phyloP scores from a whole-genome alignment of 2,888 invertebrate genomes.

The Melanostoma scalare region DNA sequence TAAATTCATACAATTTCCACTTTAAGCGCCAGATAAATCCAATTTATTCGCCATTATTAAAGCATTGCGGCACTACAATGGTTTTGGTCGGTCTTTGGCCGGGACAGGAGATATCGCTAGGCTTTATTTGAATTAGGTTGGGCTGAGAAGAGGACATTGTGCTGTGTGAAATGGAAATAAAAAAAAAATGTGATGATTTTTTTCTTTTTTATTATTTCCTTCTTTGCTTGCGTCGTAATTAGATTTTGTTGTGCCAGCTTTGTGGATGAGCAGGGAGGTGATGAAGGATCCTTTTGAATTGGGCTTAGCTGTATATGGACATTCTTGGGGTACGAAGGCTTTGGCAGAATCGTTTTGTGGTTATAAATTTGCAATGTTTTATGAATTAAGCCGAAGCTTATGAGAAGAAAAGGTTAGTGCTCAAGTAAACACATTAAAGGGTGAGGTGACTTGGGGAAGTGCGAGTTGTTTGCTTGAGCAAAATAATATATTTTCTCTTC shows the following conservation, averaged over 20 bases:
- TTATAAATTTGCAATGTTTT: constrained; percentile 42
- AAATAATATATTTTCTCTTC: neutral
- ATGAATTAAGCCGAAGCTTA: constrained; percentile 30
- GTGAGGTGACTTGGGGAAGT: neutral
- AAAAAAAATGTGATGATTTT: neutral
- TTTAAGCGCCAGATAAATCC: constrained; percentile 68
- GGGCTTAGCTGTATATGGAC: constrained; percentile 19
- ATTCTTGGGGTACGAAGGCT: constrained; percentile 16
- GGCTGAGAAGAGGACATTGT: constrained; percentile 25
- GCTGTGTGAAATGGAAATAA: constrained; percentile 7
- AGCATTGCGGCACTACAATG: constrained; percentile 66
- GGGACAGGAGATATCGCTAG: constrained; percentile 39
- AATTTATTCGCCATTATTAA: constrained; percentile 72
- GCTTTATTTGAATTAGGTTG: constrained; percentile 60
- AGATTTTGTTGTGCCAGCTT: constrained; percentile 58
- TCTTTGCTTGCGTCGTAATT: constrained; percentile 44
- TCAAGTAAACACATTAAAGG: neutral
- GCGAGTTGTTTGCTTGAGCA: constrained; percentile 1
- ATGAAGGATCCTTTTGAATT: constrained; percentile 28
- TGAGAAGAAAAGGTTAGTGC: constrained; percentile 5
- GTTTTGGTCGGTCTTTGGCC: constrained; percentile 29
- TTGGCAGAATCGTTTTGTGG: constrained; percentile 28
- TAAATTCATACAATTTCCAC: constrained; percentile 71
- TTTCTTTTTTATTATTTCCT: constrained; percentile 14
- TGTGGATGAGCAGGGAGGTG: constrained; percentile 21